Evolutionary conservation across 1,140 invertebrate genomes (phyloP), one percentile per base, ranked within the genome.

Genomic region (Drosophila eugracilis): DNA sequence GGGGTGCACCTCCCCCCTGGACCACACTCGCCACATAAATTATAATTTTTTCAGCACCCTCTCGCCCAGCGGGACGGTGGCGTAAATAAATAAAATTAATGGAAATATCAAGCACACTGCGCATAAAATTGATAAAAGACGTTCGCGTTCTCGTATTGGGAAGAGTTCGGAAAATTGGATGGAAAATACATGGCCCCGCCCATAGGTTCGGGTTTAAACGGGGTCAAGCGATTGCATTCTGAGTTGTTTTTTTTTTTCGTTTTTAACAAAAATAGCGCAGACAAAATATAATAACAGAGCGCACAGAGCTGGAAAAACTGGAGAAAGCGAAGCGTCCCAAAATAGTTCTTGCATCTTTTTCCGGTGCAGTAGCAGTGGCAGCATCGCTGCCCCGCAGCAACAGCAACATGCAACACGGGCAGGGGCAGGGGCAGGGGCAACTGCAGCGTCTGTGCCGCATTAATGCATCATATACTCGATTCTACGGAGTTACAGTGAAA

Each of bases 191-290:
- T 30, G 28, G 28, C 39, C 36, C 28, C 19, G 42, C 50, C 58
- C 73, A 67, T 77, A 42, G 69, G 69, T 48, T 37, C 21, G 58
- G 47, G 78, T 83, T 83, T 78, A 88, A 86, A 81, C 78, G 83
- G 81, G 81, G 81, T 88, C 81, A 86, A 81, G 74, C 81, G 81
- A 67, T 88, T 86, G 74, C 83, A 74, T 86, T 81, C 54, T n/a
- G 32, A n/a, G n/a, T n/a, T 22, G 17, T 28, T 15, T 45, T 17
- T 53, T 28, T 28, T 34, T 48, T 44, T 26, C 34, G 49, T 63
- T 65, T 73, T 78, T 54, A 65, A 78, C 79, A 45, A 85, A 84
- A 84, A 85, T 84, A 84, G 79, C 63, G 42, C 80, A 75, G 75
- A 83, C 75, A 59, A 67, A 83, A 81, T 80, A 80, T 77, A 81